A percentile compares a stretch with the other conserved stretches of the same genome.
phyloP scores from a whole-genome alignment of 2,113 vertebrate genomes.

The Anoura caudifer region DNA sequence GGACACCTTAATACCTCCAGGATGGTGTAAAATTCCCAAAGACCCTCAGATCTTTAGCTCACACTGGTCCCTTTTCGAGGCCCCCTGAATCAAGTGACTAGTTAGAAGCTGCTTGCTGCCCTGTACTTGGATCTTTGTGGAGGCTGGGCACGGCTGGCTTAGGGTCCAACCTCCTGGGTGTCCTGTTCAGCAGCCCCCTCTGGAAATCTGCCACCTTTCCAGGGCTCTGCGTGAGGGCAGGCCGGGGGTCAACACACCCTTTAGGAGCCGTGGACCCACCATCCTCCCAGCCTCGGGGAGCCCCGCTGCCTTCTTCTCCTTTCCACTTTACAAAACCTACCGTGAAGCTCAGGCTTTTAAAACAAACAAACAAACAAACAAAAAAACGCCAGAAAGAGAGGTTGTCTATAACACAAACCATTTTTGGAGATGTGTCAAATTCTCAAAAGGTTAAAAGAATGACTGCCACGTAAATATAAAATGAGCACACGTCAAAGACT shows the following conservation, averaged over 20 bases:
- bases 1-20: not conserved
- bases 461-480: not conserved
- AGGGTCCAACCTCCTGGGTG: not conserved
- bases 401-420: not conserved
- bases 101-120: not conserved
- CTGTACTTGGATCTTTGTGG: not conserved
- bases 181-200: not conserved
- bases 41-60: not conserved
- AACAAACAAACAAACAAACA: no score
- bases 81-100: not conserved
- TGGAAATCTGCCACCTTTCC: not conserved
- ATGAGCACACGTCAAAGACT: conserved; percentile 1
- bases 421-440: not conserved
- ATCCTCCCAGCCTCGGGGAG: not conserved
- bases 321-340: not conserved
- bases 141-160: not conserved
- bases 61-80: not conserved
- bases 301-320: not conserved
- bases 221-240: not conserved
- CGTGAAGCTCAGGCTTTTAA: not conserved
- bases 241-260: not conserved
- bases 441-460: not conserved
- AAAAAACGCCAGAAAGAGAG: conserved; percentile 33
- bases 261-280: not conserved
- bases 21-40: not conserved